Evolutionary conservation across 2,113 vertebrate genomes (phyloP).

Genomic region (Todiramphus saurophagus): DNA sequence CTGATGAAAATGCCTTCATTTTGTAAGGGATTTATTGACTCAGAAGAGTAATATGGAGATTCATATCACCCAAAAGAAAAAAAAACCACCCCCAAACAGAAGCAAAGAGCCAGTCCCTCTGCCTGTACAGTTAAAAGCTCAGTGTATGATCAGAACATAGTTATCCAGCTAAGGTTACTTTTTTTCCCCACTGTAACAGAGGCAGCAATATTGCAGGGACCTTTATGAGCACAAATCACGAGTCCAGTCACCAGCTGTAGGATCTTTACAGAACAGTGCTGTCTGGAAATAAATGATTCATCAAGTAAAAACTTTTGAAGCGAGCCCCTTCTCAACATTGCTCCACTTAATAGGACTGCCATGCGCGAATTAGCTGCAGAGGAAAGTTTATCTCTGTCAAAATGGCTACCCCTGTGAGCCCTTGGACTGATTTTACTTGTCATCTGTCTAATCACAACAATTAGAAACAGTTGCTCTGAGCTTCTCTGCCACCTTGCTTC

Average conservation of each 20-base stretch:
- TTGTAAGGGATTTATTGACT: background rate
- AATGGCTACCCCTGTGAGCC: background rate
- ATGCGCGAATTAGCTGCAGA: background rate
- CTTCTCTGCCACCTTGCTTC: background rate
- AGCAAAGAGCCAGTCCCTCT: background rate
- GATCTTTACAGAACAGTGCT: background rate
- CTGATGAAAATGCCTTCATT: background rate
- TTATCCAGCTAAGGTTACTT: background rate
- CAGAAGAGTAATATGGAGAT: background rate
- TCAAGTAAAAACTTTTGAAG: background rate
- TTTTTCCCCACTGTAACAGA: background rate
- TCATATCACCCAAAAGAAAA: background rate
- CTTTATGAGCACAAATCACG: background rate
- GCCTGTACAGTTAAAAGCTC: background rate
- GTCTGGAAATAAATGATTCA: background rate
- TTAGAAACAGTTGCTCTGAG: background rate
- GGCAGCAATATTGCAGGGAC: rapidly evolving
- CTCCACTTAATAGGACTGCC: background rate
- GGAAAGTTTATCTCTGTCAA: background rate
- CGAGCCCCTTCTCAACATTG: rapidly evolving
- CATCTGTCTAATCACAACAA: background rate
- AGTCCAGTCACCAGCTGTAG: background rate
- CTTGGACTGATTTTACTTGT: background rate
- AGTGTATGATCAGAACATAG: no score
- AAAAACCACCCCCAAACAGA: background rate